Conservation (phyloP, 2,113 vertebrate species). For the Ammodramus savannarum region DNA sequence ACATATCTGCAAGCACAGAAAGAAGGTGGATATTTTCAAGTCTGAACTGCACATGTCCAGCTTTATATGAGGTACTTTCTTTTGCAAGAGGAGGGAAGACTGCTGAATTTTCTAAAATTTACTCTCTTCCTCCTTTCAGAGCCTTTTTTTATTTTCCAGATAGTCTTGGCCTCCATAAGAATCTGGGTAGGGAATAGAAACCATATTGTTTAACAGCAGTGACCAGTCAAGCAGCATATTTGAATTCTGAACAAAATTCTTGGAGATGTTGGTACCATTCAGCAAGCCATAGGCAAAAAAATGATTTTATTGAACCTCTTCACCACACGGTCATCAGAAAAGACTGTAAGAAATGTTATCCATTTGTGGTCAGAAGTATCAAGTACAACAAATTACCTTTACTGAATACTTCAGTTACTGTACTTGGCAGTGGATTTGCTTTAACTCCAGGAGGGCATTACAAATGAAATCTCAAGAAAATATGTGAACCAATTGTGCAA, state of each 20-base stretch:
- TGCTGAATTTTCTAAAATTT: neutral
- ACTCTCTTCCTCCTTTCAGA: neutral
- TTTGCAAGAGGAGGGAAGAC: neutral
- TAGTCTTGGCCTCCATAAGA: neutral
- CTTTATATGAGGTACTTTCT: neutral
- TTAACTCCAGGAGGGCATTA: neutral
- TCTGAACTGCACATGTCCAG: neutral
- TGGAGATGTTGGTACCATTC: neutral
- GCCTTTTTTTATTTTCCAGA: neutral
- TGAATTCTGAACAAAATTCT: neutral
- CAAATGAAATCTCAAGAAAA: neutral
- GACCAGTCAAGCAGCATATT: neutral
- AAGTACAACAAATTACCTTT: neutral
- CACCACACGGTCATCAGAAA: neutral
- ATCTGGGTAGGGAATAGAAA: neutral
- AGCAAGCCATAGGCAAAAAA: neutral
- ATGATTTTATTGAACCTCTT: neutral
- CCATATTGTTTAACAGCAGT: neutral
- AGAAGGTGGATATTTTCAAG: fast-evolving
- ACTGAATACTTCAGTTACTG: neutral
- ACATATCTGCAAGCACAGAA: neutral
- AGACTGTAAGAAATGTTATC: neutral
- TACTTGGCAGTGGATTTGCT: neutral
- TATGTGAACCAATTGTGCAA: neutral
- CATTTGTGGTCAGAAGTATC: neutral